phyloP scores from a whole-genome alignment of 2,113 vertebrate species.

The Genyomyrus donnyi region DNA sequence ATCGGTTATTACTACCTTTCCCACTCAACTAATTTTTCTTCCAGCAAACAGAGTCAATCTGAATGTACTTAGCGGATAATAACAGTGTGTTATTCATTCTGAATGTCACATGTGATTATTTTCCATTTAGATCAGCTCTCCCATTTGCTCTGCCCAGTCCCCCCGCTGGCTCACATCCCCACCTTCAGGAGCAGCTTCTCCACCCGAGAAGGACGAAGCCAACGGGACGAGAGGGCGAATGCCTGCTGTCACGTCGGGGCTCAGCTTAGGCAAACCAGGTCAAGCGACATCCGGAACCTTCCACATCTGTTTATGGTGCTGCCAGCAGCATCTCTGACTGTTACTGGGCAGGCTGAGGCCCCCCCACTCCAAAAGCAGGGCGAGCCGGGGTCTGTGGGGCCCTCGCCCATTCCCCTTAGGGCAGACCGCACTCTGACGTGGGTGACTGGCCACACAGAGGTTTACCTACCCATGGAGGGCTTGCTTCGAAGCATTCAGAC shows the following conservation, averaged over 20 bases:
- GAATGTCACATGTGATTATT: neutral
- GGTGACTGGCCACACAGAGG: neutral
- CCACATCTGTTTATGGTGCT: neutral
- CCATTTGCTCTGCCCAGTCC: neutral
- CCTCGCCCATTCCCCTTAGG: neutral
- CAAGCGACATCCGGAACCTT: neutral
- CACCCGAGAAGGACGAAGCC: neutral
- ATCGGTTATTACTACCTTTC: conserved; percentile 30
- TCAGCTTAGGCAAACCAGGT: neutral
- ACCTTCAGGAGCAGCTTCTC: neutral
- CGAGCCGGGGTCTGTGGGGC: neutral
- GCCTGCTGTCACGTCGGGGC: neutral
- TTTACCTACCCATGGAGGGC: neutral
- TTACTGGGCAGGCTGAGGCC: neutral
- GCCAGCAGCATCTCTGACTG: neutral
- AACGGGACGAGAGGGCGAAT: neutral
- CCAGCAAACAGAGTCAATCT: neutral
- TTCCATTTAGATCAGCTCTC: neutral
- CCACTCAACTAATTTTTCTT: neutral
- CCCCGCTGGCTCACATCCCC: neutral
- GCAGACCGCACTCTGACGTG: neutral
- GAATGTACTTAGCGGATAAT: neutral
- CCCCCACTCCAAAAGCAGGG: neutral
- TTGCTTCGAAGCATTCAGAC: neutral
- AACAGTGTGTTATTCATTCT: neutral